Base-by-base conservation (phyloP, 1,140 invertebrate genomes). In the Lysiphlebus fabarum region DNA sequence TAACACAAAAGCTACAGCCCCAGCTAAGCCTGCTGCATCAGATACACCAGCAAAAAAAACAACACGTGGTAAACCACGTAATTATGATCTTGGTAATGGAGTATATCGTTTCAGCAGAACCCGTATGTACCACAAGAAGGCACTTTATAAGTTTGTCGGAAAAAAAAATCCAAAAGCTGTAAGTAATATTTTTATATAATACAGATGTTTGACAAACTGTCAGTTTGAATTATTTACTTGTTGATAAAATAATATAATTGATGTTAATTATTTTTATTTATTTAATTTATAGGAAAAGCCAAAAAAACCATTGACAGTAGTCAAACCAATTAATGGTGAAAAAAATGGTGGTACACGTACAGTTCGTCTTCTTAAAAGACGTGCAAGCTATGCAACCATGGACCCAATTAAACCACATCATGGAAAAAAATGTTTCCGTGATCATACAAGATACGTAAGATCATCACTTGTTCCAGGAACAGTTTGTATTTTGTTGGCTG, bases 341-440 rank as follows among this genome's bases (percentile, higher is more conserved):
- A 97, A 98, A 81, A 98, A 98, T 79, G 95, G 95, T 71, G 91
- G 89, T 44, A 91, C 87, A 64, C 87, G 96, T 77, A 85, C 85
- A 65, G 95, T 99, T 33, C 81, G 86, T 42, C 73, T 93, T 10
- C 87, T 86, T 55, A 92, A 95, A 74, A 83, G 88, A 41, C 86
- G 85, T 57, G 85, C 87, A 11, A 89, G 86, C 72, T 92, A 91
- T 72, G 90, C 90, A 41, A 92, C 90, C 55, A 83, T 85, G 64
- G 85, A 86, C 53, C 70, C 70, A 0, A 67, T 87, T 2, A 83
- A 81, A 57, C 81, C 82, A 59, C 83, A 83, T 54, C 82, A 82
- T 41, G 65, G 81, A 11, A 86, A 84, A 65, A 86, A 85, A 60
- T 78, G 81, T 54, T 95, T 94, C 81, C 87, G 84, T 61, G 84